phyloP scores from a whole-genome alignment of 2,888 invertebrate species.

The Chrysolina americana region DNA sequence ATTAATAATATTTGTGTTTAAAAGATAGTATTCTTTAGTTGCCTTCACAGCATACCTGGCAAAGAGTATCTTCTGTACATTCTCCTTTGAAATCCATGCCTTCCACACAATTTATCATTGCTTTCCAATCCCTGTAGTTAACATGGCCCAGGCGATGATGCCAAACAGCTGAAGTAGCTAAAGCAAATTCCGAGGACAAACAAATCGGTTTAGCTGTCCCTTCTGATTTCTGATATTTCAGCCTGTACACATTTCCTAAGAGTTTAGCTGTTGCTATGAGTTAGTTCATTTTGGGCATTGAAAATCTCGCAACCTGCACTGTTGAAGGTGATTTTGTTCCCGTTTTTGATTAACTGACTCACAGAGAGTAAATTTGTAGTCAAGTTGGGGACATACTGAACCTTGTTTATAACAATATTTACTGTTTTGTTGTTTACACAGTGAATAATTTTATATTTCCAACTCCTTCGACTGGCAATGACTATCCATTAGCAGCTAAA shows the following conservation, averaged over 20 bases:
- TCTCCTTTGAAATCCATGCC: slow-evolving; percentile 16
- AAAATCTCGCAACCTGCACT: slow-evolving; percentile 47
- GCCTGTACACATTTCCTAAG: slow-evolving; percentile 48
- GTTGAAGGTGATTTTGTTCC: slow-evolving; percentile 49
- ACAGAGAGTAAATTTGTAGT: slow-evolving; percentile 56
- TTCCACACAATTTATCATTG: slow-evolving; percentile 19
- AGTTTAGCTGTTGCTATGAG: slow-evolving; percentile 46
- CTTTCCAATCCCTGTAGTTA: slow-evolving; percentile 35
- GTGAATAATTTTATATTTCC: not conserved
- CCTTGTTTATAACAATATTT: slow-evolving; percentile 29
- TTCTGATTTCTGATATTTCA: slow-evolving; percentile 37
- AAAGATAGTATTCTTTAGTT: slow-evolving; percentile 26
- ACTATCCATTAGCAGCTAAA: not conserved
- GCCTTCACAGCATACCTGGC: slow-evolving; percentile 25
- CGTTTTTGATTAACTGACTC: slow-evolving; percentile 51
- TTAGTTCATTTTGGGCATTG: slow-evolving; percentile 43
- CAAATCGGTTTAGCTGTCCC: not conserved
- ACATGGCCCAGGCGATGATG: slow-evolving; percentile 38
- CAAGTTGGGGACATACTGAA: slow-evolving; percentile 49
- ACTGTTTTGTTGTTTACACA: not conserved
- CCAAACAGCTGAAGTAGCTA: slow-evolving; percentile 19
- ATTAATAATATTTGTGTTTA: too few relatives aligned
- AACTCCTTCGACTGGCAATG: not conserved
- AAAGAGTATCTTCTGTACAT: not conserved
- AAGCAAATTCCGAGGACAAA: not conserved